A percentile compares a stretch with the other conserved stretches of the same genome.
phyloP scores from a whole-genome alignment of 2,888 invertebrate genomes.

The Aporophyla lueneburgensis region DNA sequence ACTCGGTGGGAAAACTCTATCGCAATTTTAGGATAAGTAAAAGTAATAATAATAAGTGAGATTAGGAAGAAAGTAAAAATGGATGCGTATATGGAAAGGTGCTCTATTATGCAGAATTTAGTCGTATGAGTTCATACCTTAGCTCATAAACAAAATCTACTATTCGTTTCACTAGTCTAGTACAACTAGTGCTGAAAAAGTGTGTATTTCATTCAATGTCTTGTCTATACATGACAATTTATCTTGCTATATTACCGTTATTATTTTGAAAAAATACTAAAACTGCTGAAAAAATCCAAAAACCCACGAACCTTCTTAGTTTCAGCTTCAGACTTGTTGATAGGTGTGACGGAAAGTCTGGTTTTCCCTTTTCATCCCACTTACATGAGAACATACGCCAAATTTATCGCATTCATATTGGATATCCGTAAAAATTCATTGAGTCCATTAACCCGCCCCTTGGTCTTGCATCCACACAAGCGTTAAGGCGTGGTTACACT shows the following conservation, averaged over 20 bases:
- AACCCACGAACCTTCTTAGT: background rate
- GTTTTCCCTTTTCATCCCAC: slow-evolving; percentile 19
- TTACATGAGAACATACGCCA: slow-evolving; percentile 20
- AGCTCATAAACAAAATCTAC: background rate
- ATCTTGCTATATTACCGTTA: background rate
- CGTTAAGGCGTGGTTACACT: slow-evolving; percentile 85
- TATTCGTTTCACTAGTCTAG: background rate
- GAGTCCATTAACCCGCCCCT: slow-evolving; percentile 71
- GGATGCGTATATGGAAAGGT: background rate
- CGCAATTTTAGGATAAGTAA: background rate
- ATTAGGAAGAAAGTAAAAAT: background rate
- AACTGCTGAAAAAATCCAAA: background rate
- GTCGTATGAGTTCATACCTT: background rate
- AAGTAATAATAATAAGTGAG: background rate
- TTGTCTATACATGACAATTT: background rate
- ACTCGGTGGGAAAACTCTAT: background rate
- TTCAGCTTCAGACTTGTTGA: background rate
- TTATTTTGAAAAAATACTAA: background rate
- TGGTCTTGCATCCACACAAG: slow-evolving; percentile 74
- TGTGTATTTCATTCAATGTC: background rate
- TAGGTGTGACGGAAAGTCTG: background rate
- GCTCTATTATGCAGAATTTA: background rate
- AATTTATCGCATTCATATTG: slow-evolving; percentile 54
- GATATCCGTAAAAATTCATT: slow-evolving; percentile 63
- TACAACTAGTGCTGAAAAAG: background rate